Evolutionary conservation across 2,888 invertebrate species (phyloP), one percentile per base, ranked within the genome.

Genomic region (Tanypteryx hageni): DNA sequence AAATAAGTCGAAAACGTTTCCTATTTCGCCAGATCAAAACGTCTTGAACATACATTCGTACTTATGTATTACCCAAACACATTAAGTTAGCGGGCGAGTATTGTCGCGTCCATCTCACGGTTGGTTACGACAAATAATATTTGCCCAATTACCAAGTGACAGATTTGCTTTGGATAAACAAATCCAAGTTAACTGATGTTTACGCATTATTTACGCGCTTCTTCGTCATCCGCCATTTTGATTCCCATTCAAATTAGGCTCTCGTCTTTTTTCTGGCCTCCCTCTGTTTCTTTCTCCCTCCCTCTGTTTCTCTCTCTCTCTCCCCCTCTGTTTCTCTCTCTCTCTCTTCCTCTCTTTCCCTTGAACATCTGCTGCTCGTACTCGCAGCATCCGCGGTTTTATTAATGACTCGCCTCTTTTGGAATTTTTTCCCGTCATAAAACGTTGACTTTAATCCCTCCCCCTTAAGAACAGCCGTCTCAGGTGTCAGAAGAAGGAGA

Each of bases 381-480:
- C 76, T 27, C 44, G 44, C 68, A 22, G 68, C 68, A 68, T 68
- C 68, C 76, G 76, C 27, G 76, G 76, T 76, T 76, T 76, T 76
- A 76, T 76, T 76, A 76, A 76, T 76, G 76, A 76, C 76, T 27
- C 27, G 76, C 76, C 76, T 8, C 76, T 16, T 68, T n/a, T 22
- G 27, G 11, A 27, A 22, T 76, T 76, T 76, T 76, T 76, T 22
- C 76, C 76, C 76, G 76, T 76, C 76, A 76, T 76, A 76, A 76
- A 76, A 76, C 76, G 27, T 11, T 27, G 76, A 27, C 76, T 76
- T 76, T 76, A 76, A 76, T 76, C 76, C 76, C 76, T 76, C 9
- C 27, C 27, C 76, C 76, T 76, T 22, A 76, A 22, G 76, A 76
- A 76, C 22, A 27, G 27, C 76, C 76, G 22, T 22, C 76, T 76